Evolutionary conservation across 2,797 vertebrate genomes (phyloP).

Genomic region (Mus caroli): DNA sequence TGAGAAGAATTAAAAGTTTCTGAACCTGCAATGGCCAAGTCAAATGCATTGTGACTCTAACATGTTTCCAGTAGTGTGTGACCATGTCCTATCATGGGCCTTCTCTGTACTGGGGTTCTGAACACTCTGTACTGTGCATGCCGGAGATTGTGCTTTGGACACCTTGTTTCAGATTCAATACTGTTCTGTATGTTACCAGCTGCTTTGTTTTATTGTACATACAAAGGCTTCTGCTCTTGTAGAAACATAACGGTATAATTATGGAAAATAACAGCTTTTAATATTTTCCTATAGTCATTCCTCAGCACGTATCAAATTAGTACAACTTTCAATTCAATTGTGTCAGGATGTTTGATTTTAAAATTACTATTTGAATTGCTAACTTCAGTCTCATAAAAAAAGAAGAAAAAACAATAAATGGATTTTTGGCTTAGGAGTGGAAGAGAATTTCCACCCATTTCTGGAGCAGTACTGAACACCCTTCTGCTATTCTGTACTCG

Average conservation of each 20-base stretch:
- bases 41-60: neutral
- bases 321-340: neutral
- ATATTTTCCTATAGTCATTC: conserved; percentile 6
- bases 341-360: conserved; percentile 9
- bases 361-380: conserved; percentile 13
- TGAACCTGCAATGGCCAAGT: neutral
- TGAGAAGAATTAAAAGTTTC: neutral
- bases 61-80: no score
- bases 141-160: neutral
- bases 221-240: neutral
- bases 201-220: neutral
- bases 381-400: neutral
- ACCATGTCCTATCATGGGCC: no score
- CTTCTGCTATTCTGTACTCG: neutral
- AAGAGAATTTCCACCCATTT: neutral
- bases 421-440: neutral
- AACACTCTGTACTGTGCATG: neutral
- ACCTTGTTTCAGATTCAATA: neutral
- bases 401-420: neutral
- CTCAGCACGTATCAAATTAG: neutral
- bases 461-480: neutral
- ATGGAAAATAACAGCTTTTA: neutral
- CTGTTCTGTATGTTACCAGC: neutral
- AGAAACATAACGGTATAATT: neutral
- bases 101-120: neutral